A percentile compares a stretch with the other conserved stretches of the same genome.
These are phyloP conservation scores for Sebastes jordani DNA, from an alignment of 2,797 vertebrate species.

Conservation along the genomic window DNA sequence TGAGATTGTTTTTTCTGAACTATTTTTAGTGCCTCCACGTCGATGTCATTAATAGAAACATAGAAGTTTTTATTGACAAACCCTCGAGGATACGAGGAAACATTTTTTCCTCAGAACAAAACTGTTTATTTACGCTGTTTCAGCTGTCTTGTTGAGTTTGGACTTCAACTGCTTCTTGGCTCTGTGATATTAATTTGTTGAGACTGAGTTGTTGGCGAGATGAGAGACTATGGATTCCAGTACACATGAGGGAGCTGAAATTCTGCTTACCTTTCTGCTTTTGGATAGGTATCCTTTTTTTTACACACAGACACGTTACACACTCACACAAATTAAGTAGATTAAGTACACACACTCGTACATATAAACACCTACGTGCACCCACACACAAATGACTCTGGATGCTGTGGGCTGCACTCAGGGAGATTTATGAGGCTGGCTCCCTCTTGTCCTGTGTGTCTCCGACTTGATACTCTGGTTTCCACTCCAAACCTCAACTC, in stretches of 20 bases:
- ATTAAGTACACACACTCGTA: background rate
- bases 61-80: slow-evolving; percentile 3
- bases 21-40: background rate
- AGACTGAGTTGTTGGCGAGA: slow-evolving; percentile 32
- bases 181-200: slow-evolving; percentile 27
- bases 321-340: background rate
- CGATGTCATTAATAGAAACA: background rate
- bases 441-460: slow-evolving; percentile 74
- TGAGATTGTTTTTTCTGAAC: background rate
- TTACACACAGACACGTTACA: background rate
- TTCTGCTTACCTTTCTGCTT: slow-evolving; percentile 54
- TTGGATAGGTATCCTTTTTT: slow-evolving; percentile 27
- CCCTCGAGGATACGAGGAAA: background rate
- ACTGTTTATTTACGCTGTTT: background rate
- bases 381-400: slow-evolving; percentile 25
- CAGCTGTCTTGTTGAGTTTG: background rate
- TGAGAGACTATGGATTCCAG: slow-evolving; percentile 35
- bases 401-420: slow-evolving; percentile 59
- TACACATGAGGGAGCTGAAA: slow-evolving; percentile 40
- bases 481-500: slow-evolving; percentile 76
- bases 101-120: background rate
- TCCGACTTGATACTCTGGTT: slow-evolving; percentile 72
- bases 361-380: background rate
- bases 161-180: slow-evolving; percentile 11
- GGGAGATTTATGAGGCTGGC: slow-evolving; percentile 73